Base-by-base conservation (phyloP, 1,140 invertebrate species). In the Reticulitermes speratus region DNA sequence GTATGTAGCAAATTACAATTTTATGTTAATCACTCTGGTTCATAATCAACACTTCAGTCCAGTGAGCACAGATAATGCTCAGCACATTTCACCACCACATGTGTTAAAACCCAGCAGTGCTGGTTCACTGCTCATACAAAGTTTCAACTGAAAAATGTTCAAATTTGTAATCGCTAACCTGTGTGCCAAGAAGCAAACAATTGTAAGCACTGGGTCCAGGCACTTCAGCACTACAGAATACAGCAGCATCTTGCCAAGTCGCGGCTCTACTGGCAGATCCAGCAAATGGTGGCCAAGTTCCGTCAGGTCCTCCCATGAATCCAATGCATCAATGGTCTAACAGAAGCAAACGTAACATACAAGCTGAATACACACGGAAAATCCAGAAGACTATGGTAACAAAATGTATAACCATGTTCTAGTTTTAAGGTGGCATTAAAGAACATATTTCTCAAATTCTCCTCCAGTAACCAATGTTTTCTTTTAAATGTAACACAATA, bases 161-260 rank as follows among this genome's bases (percentile, higher is more conserved):
- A 55, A 55, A 55, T 19, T 21, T 55, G 9, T 55, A 55, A 16
- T 55, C 19, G 19, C 19, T 75, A 94, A 96, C 91, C 95, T 96
- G 89, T 97, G 95, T 3, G 96, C 94, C 85, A 99, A 91, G 81
- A 95, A 94, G 89, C 97, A 97, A 21, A 97, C 97, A 83, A 99
- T 96, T 0, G 98, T 99, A 44, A 99, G 91, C 44, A 99, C 93
- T 11, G 98, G 98, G 92, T 99, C 97, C 3, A 99, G 91, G 90
- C 98, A 99, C 90, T 97, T 97, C 48, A 99, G 93, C 9, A 98
- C 94, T 38, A 98, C 95, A 6, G 96, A 95, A 90, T 97, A 98
- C 5, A 99, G 91, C 44, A 99, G 91, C 94, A 98, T 96, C 92
- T 98, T 98, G 8, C 97, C 97, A 23, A 98, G 92, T 88, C 96